Evolutionary conservation across 2,113 vertebrate genomes (phyloP).

Genomic region (Proterorhinus semilunaris): DNA sequence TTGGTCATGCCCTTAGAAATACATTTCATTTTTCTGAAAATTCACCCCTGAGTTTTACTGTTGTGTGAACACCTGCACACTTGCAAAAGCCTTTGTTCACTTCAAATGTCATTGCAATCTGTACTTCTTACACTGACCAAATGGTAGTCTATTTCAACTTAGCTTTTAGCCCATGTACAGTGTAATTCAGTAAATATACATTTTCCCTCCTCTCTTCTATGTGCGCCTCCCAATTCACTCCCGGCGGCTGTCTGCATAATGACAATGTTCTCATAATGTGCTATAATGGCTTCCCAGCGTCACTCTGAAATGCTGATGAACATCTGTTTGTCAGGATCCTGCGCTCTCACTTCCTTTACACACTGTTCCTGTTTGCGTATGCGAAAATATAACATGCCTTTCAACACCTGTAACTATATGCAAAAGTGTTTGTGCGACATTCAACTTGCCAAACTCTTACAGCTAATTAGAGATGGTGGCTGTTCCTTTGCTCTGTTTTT

Average conservation of each 20-base stretch:
- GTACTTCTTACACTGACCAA: not conserved
- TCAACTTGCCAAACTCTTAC: not conserved
- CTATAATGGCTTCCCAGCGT: constrained; percentile 65
- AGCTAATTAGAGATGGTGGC: constrained; percentile 31
- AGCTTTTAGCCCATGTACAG: not conserved
- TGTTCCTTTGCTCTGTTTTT: not conserved
- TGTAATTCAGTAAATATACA: not conserved
- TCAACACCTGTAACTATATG: constrained; percentile 38
- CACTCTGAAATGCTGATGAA: constrained; percentile 71
- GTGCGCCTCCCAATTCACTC: constrained; percentile 20
- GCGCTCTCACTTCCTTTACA: constrained; percentile 1
- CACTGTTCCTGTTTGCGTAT: not conserved
- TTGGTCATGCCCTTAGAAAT: not conserved
- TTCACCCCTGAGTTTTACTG: not conserved
- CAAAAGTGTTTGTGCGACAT: constrained; percentile 22
- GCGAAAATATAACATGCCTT: too few relatives aligned
- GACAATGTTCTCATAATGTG: constrained; percentile 63
- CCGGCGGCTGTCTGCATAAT: constrained; percentile 54
- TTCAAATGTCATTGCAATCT: not conserved
- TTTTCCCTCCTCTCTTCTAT: not conserved
- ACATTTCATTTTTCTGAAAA: not conserved
- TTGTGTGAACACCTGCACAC: not conserved
- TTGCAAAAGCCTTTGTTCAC: not conserved
- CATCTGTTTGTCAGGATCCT: constrained; percentile 65
- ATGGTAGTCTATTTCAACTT: not conserved